These are phyloP conservation scores for Argyrosomus regius DNA, from an alignment of 2,797 vertebrate species.

Conservation along the genomic window DNA sequence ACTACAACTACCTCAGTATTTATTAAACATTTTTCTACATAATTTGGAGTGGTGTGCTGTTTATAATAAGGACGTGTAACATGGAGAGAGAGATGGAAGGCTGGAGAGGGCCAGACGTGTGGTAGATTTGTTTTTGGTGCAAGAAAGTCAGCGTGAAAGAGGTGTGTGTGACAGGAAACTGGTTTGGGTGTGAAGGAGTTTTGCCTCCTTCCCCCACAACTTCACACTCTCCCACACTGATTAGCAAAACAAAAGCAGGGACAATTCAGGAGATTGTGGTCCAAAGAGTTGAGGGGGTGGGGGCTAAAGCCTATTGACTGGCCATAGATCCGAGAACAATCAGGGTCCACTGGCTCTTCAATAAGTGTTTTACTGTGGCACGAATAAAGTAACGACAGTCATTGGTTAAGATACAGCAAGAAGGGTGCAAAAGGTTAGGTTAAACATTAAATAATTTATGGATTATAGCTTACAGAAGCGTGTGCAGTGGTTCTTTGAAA, in stretches of 20 bases:
- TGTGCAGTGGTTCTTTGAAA: not conserved
- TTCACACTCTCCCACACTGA: slow-evolving; percentile 54
- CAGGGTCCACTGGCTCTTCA: not conserved
- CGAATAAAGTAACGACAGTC: not conserved
- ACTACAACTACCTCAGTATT: slow-evolving; percentile 80
- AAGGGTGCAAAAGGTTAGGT: not conserved
- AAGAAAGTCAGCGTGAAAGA: slow-evolving; percentile 40
- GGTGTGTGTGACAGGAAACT: slow-evolving; percentile 51
- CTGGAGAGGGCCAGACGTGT: no score
- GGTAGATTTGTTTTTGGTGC: not conserved
- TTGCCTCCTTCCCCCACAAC: slow-evolving; percentile 49
- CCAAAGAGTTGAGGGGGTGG: slow-evolving; percentile 29
- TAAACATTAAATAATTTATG: not conserved
- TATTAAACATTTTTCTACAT: slow-evolving; percentile 75
- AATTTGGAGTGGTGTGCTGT: slow-evolving; percentile 19
- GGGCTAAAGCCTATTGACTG: slow-evolving; percentile 22
- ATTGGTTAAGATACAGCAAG: not conserved
- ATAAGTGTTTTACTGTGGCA: not conserved
- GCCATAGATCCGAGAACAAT: slow-evolving; percentile 41
- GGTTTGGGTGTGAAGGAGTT: slow-evolving; percentile 52
- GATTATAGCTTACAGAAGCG: not conserved
- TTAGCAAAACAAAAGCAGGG: slow-evolving; percentile 72
- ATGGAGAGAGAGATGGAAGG: no score
- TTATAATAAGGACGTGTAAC: not conserved
- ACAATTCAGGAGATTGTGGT: slow-evolving; percentile 42